Evolutionary conservation across 2,888 invertebrate genomes (phyloP).

Genomic region (Hypomecis punctinalis): DNA sequence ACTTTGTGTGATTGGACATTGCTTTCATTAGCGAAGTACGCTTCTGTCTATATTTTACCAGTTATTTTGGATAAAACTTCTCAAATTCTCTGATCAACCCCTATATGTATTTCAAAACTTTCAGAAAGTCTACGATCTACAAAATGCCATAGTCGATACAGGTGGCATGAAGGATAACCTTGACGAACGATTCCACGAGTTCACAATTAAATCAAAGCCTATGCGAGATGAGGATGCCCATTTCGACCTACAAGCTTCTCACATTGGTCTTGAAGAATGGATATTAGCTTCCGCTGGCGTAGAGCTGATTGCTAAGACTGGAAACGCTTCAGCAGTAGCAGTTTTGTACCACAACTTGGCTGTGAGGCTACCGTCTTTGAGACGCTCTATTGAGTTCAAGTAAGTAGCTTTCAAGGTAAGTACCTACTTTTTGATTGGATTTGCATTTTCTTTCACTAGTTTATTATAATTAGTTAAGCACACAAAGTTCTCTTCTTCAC

Average conservation of each 20-base stretch:
- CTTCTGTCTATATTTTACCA: neutral
- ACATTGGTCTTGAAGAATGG: slow-evolving; percentile 64
- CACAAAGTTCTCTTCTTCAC: too few species aligned
- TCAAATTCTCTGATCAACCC: neutral
- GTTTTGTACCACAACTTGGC: slow-evolving; percentile 87
- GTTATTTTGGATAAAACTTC: neutral
- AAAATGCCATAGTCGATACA: slow-evolving; percentile 69
- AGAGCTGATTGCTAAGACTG: slow-evolving; percentile 64
- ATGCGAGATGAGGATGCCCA: slow-evolving; percentile 68
- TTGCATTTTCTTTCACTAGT: too few species aligned
- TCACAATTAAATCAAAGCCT: slow-evolving; percentile 64
- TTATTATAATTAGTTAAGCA: too few species aligned
- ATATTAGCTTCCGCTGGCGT: slow-evolving; percentile 67
- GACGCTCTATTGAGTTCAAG: slow-evolving; percentile 86
- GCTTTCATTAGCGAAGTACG: too few species aligned
- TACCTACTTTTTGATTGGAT: too few species aligned
- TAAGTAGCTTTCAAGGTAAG: slow-evolving; percentile 69
- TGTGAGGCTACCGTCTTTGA: slow-evolving; percentile 86
- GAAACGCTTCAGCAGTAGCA: slow-evolving; percentile 74
- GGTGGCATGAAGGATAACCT: slow-evolving; percentile 67
- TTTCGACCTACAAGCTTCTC: slow-evolving; percentile 61
- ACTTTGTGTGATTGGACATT: too few species aligned
- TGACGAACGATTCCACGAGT: slow-evolving; percentile 63
- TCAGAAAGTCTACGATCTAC: slow-evolving; percentile 78
- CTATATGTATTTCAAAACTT: neutral